Percentiles rank a stretch among this genome's conserved stretches.
Evolutionary conservation across 2,797 vertebrate species (phyloP).

Genomic region (Crenuchus spilurus): DNA sequence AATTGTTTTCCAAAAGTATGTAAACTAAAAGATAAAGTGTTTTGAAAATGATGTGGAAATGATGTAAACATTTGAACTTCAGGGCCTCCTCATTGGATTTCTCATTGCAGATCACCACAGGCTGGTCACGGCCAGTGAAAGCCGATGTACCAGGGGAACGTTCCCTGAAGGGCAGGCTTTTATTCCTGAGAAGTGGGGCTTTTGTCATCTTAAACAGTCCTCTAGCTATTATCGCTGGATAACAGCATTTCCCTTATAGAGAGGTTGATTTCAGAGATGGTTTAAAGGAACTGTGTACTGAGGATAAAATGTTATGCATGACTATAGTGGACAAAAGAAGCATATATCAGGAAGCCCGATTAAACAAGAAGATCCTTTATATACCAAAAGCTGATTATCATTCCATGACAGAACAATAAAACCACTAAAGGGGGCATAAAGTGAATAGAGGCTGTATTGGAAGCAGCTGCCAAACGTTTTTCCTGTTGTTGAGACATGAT

Average conservation of each 20-base stretch:
- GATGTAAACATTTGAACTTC: no score
- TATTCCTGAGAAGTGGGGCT: slow-evolving; percentile 60
- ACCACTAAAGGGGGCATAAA: neutral
- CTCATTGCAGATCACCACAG: no score
- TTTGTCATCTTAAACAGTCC: slow-evolving; percentile 69
- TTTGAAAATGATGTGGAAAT: no score
- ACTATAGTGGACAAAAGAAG: slow-evolving; percentile 16
- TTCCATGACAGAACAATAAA: slow-evolving; percentile 3
- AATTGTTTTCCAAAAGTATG: no score
- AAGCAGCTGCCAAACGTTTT: neutral
- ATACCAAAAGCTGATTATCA: neutral
- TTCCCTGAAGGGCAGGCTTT: neutral
- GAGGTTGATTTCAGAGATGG: slow-evolving; percentile 74
- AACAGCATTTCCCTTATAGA: slow-evolving; percentile 64
- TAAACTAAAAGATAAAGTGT: no score
- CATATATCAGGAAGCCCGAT: neutral
- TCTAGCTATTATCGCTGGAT: slow-evolving; percentile 58
- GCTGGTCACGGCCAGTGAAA: slow-evolving; percentile 59
- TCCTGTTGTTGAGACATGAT: slow-evolving; percentile 5
- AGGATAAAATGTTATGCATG: slow-evolving; percentile 66
- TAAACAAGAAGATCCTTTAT: neutral
- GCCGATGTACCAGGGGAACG: slow-evolving; percentile 57
- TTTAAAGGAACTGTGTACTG: slow-evolving; percentile 69
- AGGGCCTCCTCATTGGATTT: no score
- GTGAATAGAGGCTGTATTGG: neutral